Conservation (phyloP, 2,888 invertebrate genomes). For the Rhogogaster chlorosoma region DNA sequence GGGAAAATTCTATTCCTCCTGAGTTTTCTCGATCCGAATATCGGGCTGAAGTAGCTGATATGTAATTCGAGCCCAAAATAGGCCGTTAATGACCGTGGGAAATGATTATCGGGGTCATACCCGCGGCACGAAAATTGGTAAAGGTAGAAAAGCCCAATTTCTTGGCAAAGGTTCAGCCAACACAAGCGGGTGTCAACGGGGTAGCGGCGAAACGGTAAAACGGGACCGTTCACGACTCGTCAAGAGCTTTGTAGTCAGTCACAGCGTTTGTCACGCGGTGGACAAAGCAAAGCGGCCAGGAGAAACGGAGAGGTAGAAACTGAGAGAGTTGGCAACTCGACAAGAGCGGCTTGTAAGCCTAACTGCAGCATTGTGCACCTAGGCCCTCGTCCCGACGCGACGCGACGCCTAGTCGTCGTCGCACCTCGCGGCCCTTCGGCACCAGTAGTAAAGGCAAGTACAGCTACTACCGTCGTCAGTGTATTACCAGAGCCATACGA, state of each 20-base stretch:
- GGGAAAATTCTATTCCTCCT: not conserved
- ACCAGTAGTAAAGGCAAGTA: not conserved
- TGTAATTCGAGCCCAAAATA: not conserved
- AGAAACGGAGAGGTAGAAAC: slow-evolving; percentile 32
- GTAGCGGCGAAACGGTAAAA: slow-evolving; percentile 72
- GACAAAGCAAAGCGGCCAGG: slow-evolving; percentile 57
- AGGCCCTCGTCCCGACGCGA: slow-evolving; percentile 37
- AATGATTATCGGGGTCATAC: not conserved
- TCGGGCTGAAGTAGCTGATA: not conserved
- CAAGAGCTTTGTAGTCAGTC: slow-evolving; percentile 62
- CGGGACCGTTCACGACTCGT: slow-evolving; percentile 65
- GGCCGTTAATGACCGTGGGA: not conserved
- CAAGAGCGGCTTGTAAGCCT: slow-evolving; percentile 76
- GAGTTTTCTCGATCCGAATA: not conserved
- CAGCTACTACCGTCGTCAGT: slow-evolving; percentile 25
- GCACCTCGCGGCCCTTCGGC: slow-evolving; percentile 41
- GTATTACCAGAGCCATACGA: slow-evolving; percentile 58
- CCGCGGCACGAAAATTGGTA: not conserved
- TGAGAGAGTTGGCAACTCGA: slow-evolving; percentile 74
- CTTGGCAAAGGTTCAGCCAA: slow-evolving; percentile 21
- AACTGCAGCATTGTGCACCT: slow-evolving; percentile 68
- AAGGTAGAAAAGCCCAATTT: slow-evolving; percentile 25
- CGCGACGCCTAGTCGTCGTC: slow-evolving; percentile 39
- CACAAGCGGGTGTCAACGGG: slow-evolving; percentile 49
- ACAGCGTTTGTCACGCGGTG: slow-evolving; percentile 52